These are phyloP conservation scores for Leptothorax acervorum DNA, from an alignment of 2,888 invertebrate genomes.

Conservation along the genomic window DNA sequence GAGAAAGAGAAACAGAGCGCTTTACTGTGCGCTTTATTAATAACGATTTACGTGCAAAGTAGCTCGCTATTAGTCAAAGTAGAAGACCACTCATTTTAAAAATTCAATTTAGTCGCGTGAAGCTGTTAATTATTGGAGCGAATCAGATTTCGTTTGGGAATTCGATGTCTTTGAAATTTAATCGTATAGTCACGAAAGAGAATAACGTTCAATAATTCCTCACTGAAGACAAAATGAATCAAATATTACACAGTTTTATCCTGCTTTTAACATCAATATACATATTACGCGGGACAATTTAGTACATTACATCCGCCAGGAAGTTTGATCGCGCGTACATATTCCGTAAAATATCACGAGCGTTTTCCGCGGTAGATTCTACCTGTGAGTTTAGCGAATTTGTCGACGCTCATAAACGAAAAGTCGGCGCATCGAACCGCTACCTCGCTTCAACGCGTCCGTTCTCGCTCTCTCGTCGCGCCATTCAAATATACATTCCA, in stretches of 20 bases:
- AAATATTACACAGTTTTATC: constrained; percentile 29
- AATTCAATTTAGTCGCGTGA: constrained; percentile 24
- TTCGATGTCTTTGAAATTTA: constrained; percentile 44
- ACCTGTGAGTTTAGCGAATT: constrained; percentile 46
- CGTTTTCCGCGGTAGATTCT: constrained; percentile 27
- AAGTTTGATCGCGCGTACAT: constrained; percentile 37
- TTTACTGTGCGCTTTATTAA: constrained; percentile 9
- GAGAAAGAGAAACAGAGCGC: neutral
- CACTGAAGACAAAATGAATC: constrained; percentile 39
- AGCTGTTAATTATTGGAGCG: constrained; percentile 37
- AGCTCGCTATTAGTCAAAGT: constrained; percentile 10
- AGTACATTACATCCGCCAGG: constrained; percentile 19
- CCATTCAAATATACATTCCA: constrained; percentile 47
- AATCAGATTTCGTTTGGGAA: constrained; percentile 26
- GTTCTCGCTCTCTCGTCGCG: constrained; percentile 13
- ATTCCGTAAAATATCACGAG: constrained; percentile 38
- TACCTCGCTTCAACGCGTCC: constrained; percentile 27
- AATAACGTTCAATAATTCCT: constrained; percentile 32
- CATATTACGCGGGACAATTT: constrained; percentile 40
- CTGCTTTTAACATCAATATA: constrained; percentile 34
- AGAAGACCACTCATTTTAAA: constrained; percentile 29
- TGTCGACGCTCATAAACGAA: constrained; percentile 45
- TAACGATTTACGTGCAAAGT: constrained; percentile 3
- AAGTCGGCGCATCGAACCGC: constrained; percentile 45
- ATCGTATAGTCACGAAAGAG: constrained; percentile 25